These are phyloP conservation scores for Corvus moneduloides DNA, from an alignment of 2,113 vertebrate genomes.

Conservation along the genomic window DNA sequence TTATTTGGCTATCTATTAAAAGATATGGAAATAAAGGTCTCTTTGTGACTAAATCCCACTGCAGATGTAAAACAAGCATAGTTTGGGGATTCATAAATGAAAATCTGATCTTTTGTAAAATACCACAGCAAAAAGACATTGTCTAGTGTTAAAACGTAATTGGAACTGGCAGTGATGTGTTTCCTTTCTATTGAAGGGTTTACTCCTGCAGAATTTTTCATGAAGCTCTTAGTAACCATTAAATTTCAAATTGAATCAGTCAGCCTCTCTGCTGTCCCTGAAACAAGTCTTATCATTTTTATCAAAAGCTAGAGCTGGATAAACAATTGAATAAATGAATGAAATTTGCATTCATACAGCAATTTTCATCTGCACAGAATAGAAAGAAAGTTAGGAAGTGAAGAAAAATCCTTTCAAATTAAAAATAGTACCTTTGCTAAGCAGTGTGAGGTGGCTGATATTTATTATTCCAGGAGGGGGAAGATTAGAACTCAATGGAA, in stretches of 20 bases:
- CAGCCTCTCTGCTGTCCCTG: not conserved
- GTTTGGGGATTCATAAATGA: not conserved
- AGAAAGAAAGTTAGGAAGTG: not conserved
- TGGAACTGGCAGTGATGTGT: not conserved
- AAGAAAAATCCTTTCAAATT: not conserved
- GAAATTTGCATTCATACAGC: slow-evolving; percentile 24
- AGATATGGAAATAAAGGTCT: not conserved
- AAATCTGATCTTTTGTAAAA: not conserved
- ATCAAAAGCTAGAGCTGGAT: slow-evolving; percentile 15
- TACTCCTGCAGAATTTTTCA: not conserved
- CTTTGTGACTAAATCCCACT: not conserved
- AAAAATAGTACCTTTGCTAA: not conserved
- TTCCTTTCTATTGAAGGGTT: not conserved
- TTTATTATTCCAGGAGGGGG: not conserved
- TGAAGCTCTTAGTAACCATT: not conserved
- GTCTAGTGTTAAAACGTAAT: not conserved
- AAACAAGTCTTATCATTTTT: not conserved
- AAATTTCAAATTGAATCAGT: slow-evolving; percentile 18
- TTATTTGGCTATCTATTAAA: not conserved
- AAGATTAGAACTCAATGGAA: not conserved
- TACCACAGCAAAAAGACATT: not conserved
- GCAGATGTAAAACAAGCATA: not conserved
- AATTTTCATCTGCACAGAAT: not conserved
- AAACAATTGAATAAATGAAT: slow-evolving; percentile 9
- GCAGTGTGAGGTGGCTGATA: not conserved